phyloP scores from a whole-genome alignment of 2,113 vertebrate species.

The Psittacula cyanocephala region DNA sequence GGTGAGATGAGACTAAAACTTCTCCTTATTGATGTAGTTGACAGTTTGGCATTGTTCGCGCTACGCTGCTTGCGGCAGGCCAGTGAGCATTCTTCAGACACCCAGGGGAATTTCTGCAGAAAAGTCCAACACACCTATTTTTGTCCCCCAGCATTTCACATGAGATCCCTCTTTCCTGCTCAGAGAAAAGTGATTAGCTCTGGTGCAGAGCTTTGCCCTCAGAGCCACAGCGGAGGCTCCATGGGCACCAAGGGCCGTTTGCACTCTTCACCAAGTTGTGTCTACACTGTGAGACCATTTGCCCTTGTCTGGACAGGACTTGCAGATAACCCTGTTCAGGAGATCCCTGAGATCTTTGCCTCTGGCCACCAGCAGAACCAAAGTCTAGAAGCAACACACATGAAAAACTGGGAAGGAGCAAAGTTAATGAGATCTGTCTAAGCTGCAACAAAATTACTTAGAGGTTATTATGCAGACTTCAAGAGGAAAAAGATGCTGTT shows the following conservation, averaged over 20 bases:
- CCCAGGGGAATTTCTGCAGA: not conserved
- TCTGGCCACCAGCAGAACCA: not conserved
- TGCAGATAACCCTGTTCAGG: not conserved
- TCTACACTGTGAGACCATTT: not conserved
- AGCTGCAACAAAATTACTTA: not conserved
- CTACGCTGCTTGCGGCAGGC: not conserved
- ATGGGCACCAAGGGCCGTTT: not conserved
- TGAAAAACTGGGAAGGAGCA: not conserved
- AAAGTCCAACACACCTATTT: not conserved
- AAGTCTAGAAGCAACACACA: not conserved
- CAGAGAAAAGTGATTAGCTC: not conserved
- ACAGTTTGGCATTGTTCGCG: not conserved
- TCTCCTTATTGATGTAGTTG: not conserved
- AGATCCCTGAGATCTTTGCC: not conserved
- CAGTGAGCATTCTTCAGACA: not conserved
- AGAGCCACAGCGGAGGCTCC: not conserved
- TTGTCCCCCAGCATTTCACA: not conserved
- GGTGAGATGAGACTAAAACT: no score
- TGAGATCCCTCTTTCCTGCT: not conserved
- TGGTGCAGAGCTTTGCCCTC: not conserved
- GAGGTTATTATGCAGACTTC: not conserved
- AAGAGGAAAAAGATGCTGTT: not conserved
- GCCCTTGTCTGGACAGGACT: not conserved
- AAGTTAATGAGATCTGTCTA: not conserved
- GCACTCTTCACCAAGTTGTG: not conserved